Evolutionary conservation across 2,113 vertebrate genomes (phyloP).

Genomic region (Salvelinus alpinus): DNA sequence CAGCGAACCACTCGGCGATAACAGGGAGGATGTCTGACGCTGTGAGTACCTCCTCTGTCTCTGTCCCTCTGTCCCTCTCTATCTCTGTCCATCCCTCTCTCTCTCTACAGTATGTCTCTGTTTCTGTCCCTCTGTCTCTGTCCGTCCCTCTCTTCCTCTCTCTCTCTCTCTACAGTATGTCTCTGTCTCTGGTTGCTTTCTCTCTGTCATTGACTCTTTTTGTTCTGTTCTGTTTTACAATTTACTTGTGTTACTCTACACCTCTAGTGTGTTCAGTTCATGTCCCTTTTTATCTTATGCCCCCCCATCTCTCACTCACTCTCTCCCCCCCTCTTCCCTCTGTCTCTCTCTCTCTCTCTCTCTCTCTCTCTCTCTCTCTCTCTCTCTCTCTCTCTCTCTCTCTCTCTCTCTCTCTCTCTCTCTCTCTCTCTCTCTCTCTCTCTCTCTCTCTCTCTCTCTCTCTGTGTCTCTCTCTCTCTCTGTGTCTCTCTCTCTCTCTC

Average conservation of each 20-base stretch:
- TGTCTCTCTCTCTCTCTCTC: too few relatives aligned
- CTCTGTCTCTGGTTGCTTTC: neutral
- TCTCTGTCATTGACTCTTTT: neutral
- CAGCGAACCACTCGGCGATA: slow-evolving; percentile 45
- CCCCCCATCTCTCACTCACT: too few relatives aligned
- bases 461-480: too few relatives aligned
- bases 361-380: too few relatives aligned
- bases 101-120: too few relatives aligned
- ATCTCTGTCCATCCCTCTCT: too few relatives aligned
- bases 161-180: neutral
- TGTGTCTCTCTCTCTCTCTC: too few relatives aligned
- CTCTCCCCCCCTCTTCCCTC: too few relatives aligned
- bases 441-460: slow-evolving; percentile 6
- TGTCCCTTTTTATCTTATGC: slow-evolving; percentile 11
- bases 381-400: too few relatives aligned
- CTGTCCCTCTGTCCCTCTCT: slow-evolving; percentile 16
- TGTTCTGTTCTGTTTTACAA: neutral
- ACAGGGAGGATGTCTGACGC: slow-evolving; percentile 55
- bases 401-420: neutral
- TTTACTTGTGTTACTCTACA: neutral
- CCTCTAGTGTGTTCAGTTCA: neutral
- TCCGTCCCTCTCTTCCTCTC: neutral
- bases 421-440: slow-evolving; percentile 19
- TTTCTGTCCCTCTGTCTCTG: too few relatives aligned
- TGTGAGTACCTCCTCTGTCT: slow-evolving; percentile 61